Conservation (phyloP, 2,888 invertebrate species). For the Brachypterus glaber region DNA sequence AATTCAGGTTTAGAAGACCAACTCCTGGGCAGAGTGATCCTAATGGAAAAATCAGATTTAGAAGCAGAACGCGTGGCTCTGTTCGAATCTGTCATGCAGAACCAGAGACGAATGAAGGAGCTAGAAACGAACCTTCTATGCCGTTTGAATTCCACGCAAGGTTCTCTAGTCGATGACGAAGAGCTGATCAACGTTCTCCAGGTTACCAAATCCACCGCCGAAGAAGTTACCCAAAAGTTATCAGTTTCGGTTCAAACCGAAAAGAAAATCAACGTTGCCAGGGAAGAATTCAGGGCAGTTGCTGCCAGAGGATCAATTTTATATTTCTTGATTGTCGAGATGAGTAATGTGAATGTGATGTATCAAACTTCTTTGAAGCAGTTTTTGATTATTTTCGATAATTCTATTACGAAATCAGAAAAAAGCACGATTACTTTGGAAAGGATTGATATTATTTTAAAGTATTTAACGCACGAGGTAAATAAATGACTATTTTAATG, state of each 20-base stretch:
- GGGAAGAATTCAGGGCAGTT: slow-evolving; percentile 92
- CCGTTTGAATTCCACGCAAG: slow-evolving; percentile 86
- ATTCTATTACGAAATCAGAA: slow-evolving; percentile 82
- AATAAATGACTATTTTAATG: too few species aligned
- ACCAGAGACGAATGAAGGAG: slow-evolving; percentile 93
- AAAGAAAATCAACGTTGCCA: slow-evolving; percentile 83
- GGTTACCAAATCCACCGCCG: slow-evolving; percentile 73
- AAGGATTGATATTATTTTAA: slow-evolving; percentile 78
- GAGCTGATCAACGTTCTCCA: slow-evolving; percentile 83
- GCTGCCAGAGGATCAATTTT: slow-evolving; percentile 89
- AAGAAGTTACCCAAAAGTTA: slow-evolving; percentile 90
- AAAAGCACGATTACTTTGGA: slow-evolving; percentile 79
- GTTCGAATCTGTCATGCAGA: slow-evolving; percentile 92
- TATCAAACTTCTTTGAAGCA: slow-evolving; percentile 94
- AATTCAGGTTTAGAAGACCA: slow-evolving; percentile 83
- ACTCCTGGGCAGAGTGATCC: slow-evolving; percentile 81
- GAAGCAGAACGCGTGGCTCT: slow-evolving; percentile 89
- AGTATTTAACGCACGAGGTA: slow-evolving; percentile 75
- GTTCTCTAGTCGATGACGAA: slow-evolving; percentile 92
- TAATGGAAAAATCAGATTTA: slow-evolving; percentile 92
- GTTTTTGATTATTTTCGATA: slow-evolving; percentile 87
- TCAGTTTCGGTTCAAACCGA: slow-evolving; percentile 89
- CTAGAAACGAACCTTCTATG: slow-evolving; percentile 85
- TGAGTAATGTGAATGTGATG: slow-evolving; percentile 94
- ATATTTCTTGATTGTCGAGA: slow-evolving; percentile 93